phyloP scores from a whole-genome alignment of 2,113 vertebrate genomes.

The Semnornis frantzii region DNA sequence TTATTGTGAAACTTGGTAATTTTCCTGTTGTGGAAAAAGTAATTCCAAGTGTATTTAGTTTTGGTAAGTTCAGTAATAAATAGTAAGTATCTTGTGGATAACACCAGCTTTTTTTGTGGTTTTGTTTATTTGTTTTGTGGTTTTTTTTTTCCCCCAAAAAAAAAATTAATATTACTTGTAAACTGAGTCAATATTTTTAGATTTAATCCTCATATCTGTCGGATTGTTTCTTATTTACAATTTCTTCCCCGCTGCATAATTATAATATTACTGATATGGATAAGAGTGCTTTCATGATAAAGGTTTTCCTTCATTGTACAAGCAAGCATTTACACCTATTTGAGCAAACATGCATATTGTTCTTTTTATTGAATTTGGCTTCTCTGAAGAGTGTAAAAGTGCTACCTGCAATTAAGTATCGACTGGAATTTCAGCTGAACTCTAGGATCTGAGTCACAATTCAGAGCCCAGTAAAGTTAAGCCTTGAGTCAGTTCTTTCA shows the following conservation, averaged over 20 bases:
- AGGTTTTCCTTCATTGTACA: background rate
- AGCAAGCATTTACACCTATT: background rate
- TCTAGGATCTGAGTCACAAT: background rate
- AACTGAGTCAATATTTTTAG: background rate
- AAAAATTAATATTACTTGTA: no score
- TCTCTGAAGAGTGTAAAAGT: background rate
- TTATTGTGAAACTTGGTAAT: constrained; percentile 78
- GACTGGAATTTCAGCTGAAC: background rate
- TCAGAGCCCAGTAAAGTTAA: background rate
- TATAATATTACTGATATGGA: background rate
- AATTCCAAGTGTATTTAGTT: constrained; percentile 86
- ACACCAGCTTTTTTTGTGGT: background rate
- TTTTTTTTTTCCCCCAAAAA: no score
- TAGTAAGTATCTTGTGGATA: background rate
- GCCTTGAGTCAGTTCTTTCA: background rate
- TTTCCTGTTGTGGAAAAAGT: constrained; percentile 66
- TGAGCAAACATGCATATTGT: background rate
- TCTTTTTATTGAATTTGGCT: background rate
- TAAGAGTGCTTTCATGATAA: background rate
- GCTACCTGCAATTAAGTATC: background rate
- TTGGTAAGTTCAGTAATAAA: constrained; percentile 80
- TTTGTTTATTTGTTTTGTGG: no score
- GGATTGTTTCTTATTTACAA: background rate
- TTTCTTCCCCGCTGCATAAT: background rate
- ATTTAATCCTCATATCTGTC: background rate